Conservation (phyloP, 2,888 invertebrate species). For the Caenorhabditis sp. region DNA sequence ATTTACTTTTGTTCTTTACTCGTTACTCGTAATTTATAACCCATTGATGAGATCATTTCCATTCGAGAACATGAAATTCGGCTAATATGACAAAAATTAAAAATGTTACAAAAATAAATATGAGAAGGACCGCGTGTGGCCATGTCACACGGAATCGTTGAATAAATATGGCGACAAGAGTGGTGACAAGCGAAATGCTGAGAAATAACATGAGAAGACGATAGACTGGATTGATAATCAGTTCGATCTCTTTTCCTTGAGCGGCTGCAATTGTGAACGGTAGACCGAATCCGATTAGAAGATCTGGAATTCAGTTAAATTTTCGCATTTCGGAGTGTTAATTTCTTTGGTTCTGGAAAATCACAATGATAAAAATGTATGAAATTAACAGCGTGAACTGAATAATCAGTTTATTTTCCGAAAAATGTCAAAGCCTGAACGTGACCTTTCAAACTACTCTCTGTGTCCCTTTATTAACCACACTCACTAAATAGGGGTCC, state of each 20-base stretch:
- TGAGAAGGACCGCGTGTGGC: slow-evolving; percentile 41
- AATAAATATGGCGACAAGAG: slow-evolving; percentile 31
- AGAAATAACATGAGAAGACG: slow-evolving; percentile 42
- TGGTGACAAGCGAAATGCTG: slow-evolving; percentile 37
- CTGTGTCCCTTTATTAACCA: background rate
- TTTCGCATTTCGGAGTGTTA: too few relatives aligned
- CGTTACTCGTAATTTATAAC: too few relatives aligned
- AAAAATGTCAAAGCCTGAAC: too few relatives aligned
- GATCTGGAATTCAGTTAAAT: too few relatives aligned
- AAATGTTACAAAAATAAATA: slow-evolving; percentile 39
- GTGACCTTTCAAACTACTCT: background rate
- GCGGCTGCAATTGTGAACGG: slow-evolving; percentile 61
- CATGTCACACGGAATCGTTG: slow-evolving; percentile 34
- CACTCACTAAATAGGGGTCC: slow-evolving; percentile 78
- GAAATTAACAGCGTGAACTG: too few relatives aligned
- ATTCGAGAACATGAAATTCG: slow-evolving; percentile 42
- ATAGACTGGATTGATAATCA: slow-evolving; percentile 41
- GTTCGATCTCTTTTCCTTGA: slow-evolving; percentile 54
- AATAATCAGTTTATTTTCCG: too few relatives aligned
- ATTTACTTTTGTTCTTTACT: background rate
- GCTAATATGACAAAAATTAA: slow-evolving; percentile 41
- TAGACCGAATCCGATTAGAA: slow-evolving; percentile 64
- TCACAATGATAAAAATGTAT: too few relatives aligned
- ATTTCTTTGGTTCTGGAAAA: too few relatives aligned
- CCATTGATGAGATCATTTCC: slow-evolving; percentile 22